phyloP scores from a whole-genome alignment of 2,888 invertebrate species.

The Chrysina gloriosa region DNA sequence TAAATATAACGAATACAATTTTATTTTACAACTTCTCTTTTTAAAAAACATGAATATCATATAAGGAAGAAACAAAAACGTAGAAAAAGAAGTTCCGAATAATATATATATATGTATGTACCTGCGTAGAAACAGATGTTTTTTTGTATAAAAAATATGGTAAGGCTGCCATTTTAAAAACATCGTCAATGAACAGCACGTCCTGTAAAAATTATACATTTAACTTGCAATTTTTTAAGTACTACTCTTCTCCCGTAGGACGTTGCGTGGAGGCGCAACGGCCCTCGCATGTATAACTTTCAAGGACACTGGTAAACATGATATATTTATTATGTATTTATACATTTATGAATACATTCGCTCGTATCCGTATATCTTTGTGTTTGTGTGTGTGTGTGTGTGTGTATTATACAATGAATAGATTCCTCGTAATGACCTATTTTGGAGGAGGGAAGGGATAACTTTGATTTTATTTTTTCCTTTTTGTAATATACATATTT shows the following conservation, averaged over 20 bases:
- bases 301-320: conserved; percentile 38
- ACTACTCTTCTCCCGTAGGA: background rate
- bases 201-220: conserved; percentile 47
- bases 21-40: conserved; percentile 61
- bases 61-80: conserved; percentile 53
- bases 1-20: conserved; percentile 65
- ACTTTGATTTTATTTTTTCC: background rate
- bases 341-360: conserved; percentile 48
- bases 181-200: conserved; percentile 47
- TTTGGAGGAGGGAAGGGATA: background rate
- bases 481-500: too few relatives aligned
- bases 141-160: conserved; percentile 61
- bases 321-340: conserved; percentile 36
- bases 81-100: conserved; percentile 51
- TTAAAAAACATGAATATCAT: conserved; percentile 59
- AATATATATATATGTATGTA: conserved; percentile 52
- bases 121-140: conserved; percentile 40
- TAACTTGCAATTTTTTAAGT: conserved; percentile 20
- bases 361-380: conserved; percentile 38
- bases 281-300: conserved; percentile 39
- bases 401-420: too few relatives aligned
- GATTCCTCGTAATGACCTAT: background rate
- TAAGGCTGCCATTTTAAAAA: conserved; percentile 57
- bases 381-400: background rate
- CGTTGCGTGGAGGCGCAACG: background rate